phyloP scores from a whole-genome alignment of 1,140 invertebrate genomes.

The Palaemon carinicauda region DNA sequence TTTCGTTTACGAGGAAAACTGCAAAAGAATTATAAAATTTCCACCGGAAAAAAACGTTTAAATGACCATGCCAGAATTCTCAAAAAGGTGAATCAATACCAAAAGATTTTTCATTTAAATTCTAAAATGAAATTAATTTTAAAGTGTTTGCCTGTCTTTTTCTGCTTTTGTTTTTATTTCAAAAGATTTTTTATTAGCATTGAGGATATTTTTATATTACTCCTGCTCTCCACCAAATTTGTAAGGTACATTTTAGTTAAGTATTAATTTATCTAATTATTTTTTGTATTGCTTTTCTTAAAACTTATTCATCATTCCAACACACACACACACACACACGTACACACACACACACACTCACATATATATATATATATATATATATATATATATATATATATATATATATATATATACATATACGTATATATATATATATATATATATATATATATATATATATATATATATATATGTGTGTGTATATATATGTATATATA shows the following conservation, averaged over 20 bases:
- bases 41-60: too few relatives aligned
- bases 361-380: not conserved
- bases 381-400: not conserved
- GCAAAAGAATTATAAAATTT: too few relatives aligned
- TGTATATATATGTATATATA: not conserved
- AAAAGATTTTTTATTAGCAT: too few relatives aligned
- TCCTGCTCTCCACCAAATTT: too few relatives aligned
- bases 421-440: not conserved
- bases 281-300: too few relatives aligned
- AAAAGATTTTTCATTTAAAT: too few relatives aligned
- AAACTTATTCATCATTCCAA: not conserved
- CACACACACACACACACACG: not conserved
- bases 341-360: not conserved
- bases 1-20: too few relatives aligned
- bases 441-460: not conserved
- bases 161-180: too few relatives aligned
- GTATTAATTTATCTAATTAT: not conserved
- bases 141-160: too few relatives aligned
- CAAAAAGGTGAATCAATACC: too few relatives aligned
- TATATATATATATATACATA: not conserved
- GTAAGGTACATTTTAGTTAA: not conserved
- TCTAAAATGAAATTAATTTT: too few relatives aligned
- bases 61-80: too few relatives aligned
- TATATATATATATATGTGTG: not conserved
- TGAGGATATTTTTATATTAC: not conserved